Base-by-base conservation (phyloP, 2,888 invertebrate species). In the Elmis aenea region DNA sequence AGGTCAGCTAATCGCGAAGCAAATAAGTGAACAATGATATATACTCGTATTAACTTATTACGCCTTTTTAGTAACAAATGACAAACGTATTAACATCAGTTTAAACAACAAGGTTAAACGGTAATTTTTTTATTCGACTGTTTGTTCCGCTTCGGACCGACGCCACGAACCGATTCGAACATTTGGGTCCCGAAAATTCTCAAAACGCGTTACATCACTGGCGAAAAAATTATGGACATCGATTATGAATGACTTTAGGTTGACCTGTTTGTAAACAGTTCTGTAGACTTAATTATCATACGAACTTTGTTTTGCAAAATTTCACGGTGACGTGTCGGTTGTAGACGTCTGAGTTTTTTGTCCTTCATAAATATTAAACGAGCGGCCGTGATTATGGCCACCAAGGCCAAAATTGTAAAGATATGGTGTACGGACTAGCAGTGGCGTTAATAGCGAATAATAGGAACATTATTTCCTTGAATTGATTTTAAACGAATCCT, bases 1-100 rank as follows among this genome's bases (percentile, higher is more conserved):
- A 42, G 42, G 42, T 33, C 42, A 35, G 28, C 33, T 35, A 35
- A 42, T 42, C 38, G 38, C 34, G 34, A 42, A 42, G 38, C 42
- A 38, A 42, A 42, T 42, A 42, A 37, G 33, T 35, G 18, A 35
- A 40, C 40, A 31, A 34, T 40, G 33, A 34, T 34, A 34, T 21
- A 29, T 14, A 33, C n/a, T n/a, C n/a, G n/a, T 28, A 39, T 33
- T 36, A 35, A 34, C 13, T 36, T 41, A 32, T 31, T 41, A 41
- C 36, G 35, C 26, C 20, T 33, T 38, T 36, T 33, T 38, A 14
- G n/a, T n/a, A n/a, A 36, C 40, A 28, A 30, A 39, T 34, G 30
- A 34, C 39, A 34, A 35, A 40, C 9, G 26, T 40, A 31, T 40
- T 34, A 35, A 26, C 28, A 13, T n/a, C n/a, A n/a, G n/a, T n/a